Evolutionary conservation across 1,140 invertebrate species (phyloP).

Genomic region (Drosophila repletoides): DNA sequence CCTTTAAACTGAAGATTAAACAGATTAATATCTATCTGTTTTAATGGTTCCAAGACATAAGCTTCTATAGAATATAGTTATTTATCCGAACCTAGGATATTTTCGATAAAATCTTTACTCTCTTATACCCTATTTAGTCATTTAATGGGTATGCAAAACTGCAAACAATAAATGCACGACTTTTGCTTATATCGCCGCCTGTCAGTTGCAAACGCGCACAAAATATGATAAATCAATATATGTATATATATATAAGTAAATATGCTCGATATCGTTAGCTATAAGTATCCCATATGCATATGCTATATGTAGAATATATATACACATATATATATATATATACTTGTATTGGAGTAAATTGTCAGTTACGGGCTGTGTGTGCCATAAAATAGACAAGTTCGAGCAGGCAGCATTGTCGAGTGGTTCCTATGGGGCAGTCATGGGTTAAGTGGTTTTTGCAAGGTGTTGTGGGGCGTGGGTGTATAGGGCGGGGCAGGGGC

Average conservation of each 20-base stretch:
- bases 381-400: constrained; percentile 12
- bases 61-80: too few species aligned
- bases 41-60: too few species aligned
- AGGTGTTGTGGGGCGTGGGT: constrained; percentile 24
- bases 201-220: constrained; percentile 45
- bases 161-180: constrained; percentile 39
- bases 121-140: too few species aligned
- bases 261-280: constrained; percentile 6
- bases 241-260: constrained; percentile 39
- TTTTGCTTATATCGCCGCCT: constrained; percentile 30
- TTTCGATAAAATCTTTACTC: too few species aligned
- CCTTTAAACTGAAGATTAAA: background rate
- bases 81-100: too few species aligned
- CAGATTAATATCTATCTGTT: too few species aligned
- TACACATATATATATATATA: background rate
- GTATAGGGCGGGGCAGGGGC: background rate
- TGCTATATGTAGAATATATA: background rate
- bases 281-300: background rate
- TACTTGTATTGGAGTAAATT: background rate
- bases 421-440: constrained; percentile 39
- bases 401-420: background rate
- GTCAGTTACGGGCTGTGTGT: constrained; percentile 10
- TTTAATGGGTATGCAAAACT: constrained; percentile 2
- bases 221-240: constrained; percentile 75
- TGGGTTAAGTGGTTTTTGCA: constrained; percentile 56